Evolutionary conservation across 1,140 invertebrate genomes (phyloP), one percentile per base, ranked within the genome.

Genomic region (Drosophila ambigua): DNA sequence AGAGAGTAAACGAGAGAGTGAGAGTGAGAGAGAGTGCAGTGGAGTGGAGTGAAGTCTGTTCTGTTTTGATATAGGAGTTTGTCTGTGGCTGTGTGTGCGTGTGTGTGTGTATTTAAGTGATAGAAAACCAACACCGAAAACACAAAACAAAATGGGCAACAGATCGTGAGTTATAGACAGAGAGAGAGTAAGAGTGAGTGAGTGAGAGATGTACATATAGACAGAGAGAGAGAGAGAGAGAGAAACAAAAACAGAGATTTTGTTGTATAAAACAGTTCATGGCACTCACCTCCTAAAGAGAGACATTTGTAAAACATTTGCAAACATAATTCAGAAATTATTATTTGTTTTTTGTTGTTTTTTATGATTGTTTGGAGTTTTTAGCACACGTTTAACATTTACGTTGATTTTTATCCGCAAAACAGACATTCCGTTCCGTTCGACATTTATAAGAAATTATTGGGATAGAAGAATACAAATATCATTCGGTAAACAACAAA

Each of bases 241-340:
- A 57, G 26, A 67, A 53, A 59, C 57, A 67, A 48, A 73, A 77
- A 67, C 53, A 71, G 46, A 24, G 23, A 48, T 45, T 74, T 44
- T 50, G 62, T 75, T 53, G 62, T 69, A 69, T 43, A 88, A 82
- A 73, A 65, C 62, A 72, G 71, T 76, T 49, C 53, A 52, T 82
- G 77, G 78, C 85, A 90, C 85, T 90, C 85, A 90, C 85, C 77
- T 90, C 84, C 84, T 89, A 66, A 58, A 64, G 35, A 39, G 44
- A 69, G 65, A 73, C 71, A 64, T 72, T 72, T 62, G 55, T 24
- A 20, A 76, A 74, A 84, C 80, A 84, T 87, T 80, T 54, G 62
- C 52, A 79, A 75, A 69, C 60, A 72, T 77, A 77, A 65, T 64
- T 60, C 16, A 64, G 57, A 51, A 35, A 71, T 69, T 48, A 58